Percentiles rank a stretch among this genome's conserved stretches.
Conservation (phyloP, 1,140 invertebrate genomes). For the Bombyx mori region DNA sequence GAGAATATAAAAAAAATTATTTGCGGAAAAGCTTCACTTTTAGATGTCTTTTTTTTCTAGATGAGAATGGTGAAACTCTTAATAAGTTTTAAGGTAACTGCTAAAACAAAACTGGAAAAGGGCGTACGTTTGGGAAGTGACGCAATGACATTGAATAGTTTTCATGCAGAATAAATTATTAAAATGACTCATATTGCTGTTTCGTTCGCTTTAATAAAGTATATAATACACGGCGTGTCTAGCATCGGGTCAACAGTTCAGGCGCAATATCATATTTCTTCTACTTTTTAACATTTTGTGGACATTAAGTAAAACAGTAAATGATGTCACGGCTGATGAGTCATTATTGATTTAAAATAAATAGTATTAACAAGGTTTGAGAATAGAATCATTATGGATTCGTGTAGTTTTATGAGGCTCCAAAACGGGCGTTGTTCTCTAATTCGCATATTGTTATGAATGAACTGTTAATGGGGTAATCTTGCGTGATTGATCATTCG, state of each 20-base stretch:
- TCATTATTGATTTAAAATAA: slow-evolving; percentile 52
- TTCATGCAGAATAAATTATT: slow-evolving; percentile 24
- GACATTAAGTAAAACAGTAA: slow-evolving; percentile 54
- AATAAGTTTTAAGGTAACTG: too few species aligned
- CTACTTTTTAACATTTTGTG: slow-evolving; percentile 51
- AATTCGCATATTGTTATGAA: slow-evolving; percentile 9
- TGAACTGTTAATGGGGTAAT: slow-evolving; percentile 6
- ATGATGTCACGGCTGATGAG: slow-evolving; percentile 58
- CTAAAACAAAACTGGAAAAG: slow-evolving; percentile 12
- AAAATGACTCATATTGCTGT: slow-evolving; percentile 42
- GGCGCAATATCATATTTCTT: slow-evolving; percentile 57
- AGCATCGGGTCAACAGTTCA: slow-evolving; percentile 60
- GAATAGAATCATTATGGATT: slow-evolving; percentile 1
- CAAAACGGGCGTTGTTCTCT: slow-evolving; percentile 19
- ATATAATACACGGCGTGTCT: slow-evolving; percentile 35
- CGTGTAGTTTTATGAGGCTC: slow-evolving; percentile 4
- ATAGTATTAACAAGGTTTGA: slow-evolving; percentile 37
- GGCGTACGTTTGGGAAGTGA: slow-evolving; percentile 16
- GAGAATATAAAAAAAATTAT: too few species aligned
- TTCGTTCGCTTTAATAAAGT: slow-evolving; percentile 31
- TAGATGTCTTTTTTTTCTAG: too few species aligned
- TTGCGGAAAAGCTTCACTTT: too few species aligned
- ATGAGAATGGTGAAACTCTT: too few species aligned
- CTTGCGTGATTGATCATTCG: too few species aligned
- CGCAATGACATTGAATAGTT: slow-evolving; percentile 14